Percentiles rank a stretch among this genome's conserved stretches.
Evolutionary conservation across 30 jellyfish, hydroid and myxozoan genomes (phyloP).

Genomic region (Nemopilema nomurai): DNA sequence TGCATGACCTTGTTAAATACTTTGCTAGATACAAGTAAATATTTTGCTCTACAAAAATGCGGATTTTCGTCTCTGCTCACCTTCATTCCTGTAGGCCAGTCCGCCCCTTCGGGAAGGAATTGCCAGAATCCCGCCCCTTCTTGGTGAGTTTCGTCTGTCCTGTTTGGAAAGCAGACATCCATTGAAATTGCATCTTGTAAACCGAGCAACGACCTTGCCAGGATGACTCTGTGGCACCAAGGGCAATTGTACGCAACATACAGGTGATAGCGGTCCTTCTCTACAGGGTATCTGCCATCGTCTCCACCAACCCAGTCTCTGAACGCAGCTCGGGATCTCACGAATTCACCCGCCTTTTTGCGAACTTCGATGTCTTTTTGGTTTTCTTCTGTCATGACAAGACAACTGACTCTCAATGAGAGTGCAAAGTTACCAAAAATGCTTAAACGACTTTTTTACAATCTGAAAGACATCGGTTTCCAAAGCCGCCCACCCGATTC

Average conservation of each 20-base stretch:
- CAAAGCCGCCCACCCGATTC: too few species aligned
- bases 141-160: constrained; percentile 50
- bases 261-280: constrained; percentile 46
- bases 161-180: constrained; percentile 68
- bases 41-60: too few species aligned
- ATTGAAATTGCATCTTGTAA: constrained; percentile 55
- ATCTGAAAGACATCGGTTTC: too few species aligned
- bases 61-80: too few species aligned
- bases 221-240: constrained; percentile 63
- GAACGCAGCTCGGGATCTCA: constrained; percentile 53
- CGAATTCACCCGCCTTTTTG: constrained; percentile 64
- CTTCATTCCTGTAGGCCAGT: constrained; percentile 59
- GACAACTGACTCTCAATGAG: too few species aligned
- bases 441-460: too few species aligned
- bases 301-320: constrained; percentile 58
- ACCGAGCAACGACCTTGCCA: constrained; percentile 50
- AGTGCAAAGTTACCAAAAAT: too few species aligned
- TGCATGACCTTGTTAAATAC: too few species aligned
- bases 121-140: constrained; percentile 75
- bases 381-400: constrained; percentile 35
- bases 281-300: constrained; percentile 48
- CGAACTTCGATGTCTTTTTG: constrained; percentile 32
- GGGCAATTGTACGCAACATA: constrained; percentile 69
- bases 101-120: constrained; percentile 53
- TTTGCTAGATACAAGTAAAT: too few species aligned